These are phyloP conservation scores for Notarius lentiginosus DNA, from an alignment of 2,113 vertebrate genomes.

Conservation along the genomic window DNA sequence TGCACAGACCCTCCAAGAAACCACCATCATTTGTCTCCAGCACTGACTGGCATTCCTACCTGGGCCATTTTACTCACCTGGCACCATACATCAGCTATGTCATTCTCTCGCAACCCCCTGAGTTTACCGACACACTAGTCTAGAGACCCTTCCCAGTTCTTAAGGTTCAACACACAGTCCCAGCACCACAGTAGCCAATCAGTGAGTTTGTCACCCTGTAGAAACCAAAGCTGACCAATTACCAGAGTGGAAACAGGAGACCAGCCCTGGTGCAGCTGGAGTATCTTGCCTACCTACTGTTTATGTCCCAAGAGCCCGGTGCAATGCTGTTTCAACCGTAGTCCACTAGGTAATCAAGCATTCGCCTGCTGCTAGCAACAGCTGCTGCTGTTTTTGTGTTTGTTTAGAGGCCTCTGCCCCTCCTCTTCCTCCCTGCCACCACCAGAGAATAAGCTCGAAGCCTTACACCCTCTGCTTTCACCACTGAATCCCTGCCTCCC, in stretches of 20 bases:
- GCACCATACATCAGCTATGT: not conserved
- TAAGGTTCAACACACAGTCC: not conserved
- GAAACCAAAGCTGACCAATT: not conserved
- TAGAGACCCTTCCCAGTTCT: not conserved
- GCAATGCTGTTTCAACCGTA: not conserved
- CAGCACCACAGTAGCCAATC: not conserved
- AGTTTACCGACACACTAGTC: conserved; percentile 1
- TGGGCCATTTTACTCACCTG: conserved; percentile 1
- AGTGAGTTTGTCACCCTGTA: not conserved
- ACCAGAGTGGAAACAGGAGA: not conserved
- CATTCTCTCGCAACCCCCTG: conserved; percentile 5
- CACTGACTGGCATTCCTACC: conserved; percentile 16
- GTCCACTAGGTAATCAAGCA: conserved; percentile 35
- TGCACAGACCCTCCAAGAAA: not conserved
- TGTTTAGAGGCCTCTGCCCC: conserved; percentile 31
- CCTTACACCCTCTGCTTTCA: conserved; percentile 10
- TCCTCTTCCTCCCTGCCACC: not conserved
- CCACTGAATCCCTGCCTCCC: not conserved
- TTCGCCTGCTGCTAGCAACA: conserved; percentile 38
- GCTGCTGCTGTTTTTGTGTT: conserved; percentile 39
- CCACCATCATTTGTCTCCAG: conserved; percentile 37
- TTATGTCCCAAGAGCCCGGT: not conserved
- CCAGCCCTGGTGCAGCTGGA: conserved; percentile 27
- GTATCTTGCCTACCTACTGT: not conserved
- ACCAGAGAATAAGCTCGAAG: not conserved